These are phyloP conservation scores for Cryptomyrus ogoouensis DNA, from an alignment of 2,113 vertebrate species.

Conservation along the genomic window DNA sequence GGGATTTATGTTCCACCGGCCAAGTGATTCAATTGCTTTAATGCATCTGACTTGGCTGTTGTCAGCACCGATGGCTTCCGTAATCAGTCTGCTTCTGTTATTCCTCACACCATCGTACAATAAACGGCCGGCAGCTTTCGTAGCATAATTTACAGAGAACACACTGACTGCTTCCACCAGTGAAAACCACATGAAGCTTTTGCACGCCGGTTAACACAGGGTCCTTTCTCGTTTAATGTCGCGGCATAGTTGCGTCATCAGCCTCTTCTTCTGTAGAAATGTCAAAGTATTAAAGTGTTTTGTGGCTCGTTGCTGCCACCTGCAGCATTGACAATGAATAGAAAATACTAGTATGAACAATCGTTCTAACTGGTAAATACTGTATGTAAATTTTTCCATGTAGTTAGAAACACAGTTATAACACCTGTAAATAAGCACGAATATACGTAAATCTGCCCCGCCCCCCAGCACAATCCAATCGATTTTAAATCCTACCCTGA, in stretches of 20 bases:
- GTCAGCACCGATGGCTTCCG: neutral
- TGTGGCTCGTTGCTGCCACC: neutral
- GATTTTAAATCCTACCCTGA: neutral
- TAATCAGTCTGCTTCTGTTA: neutral
- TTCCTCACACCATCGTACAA: neutral
- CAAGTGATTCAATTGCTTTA: neutral
- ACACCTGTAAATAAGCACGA: neutral
- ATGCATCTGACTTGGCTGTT: neutral
- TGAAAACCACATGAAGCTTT: slow-evolving; percentile 38
- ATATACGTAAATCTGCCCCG: neutral
- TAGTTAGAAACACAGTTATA: neutral
- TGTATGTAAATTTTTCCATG: neutral
- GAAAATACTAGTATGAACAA: neutral
- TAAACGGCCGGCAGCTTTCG: neutral
- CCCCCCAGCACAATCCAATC: neutral
- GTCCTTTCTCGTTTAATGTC: neutral
- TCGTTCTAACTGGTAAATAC: neutral
- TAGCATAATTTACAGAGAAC: neutral
- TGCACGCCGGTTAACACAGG: neutral
- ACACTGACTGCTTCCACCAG: no score
- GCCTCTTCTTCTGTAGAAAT: neutral
- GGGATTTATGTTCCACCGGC: neutral
- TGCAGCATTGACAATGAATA: neutral
- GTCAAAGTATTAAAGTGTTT: neutral
- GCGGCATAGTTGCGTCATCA: slow-evolving; percentile 39